These are phyloP conservation scores for Plotosus lineatus DNA, from an alignment of 2,113 vertebrate genomes.

Conservation along the genomic window DNA sequence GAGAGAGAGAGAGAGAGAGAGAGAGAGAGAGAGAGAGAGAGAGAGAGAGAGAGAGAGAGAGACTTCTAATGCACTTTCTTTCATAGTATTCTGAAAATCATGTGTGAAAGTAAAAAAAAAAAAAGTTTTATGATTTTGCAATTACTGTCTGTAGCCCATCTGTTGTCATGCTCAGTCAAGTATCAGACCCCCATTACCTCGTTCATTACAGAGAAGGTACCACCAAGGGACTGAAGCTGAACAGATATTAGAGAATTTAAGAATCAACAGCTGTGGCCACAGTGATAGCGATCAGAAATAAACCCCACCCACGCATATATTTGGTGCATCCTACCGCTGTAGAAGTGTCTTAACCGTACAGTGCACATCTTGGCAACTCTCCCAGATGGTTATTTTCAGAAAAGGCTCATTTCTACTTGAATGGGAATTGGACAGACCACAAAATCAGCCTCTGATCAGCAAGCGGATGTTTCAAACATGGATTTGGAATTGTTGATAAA, in stretches of 20 bases:
- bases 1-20: not conserved
- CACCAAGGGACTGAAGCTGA: not conserved
- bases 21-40: not conserved
- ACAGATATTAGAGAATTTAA: slow-evolving; percentile 15
- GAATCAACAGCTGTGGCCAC: slow-evolving; percentile 12
- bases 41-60: not conserved
- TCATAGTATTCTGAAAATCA: slow-evolving; percentile 1
- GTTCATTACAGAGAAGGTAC: not conserved
- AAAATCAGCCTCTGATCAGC: not conserved
- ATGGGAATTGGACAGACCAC: not conserved
- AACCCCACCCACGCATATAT: too few relatives aligned
- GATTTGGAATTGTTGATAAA: not conserved
- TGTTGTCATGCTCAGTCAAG: slow-evolving; percentile 6
- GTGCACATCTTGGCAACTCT: not conserved
- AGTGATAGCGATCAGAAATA: not conserved
- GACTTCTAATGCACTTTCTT: not conserved
- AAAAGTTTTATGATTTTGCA: not conserved
- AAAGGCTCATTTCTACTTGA: not conserved
- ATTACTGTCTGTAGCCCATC: not conserved
- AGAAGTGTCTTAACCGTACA: not conserved
- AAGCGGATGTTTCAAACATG: not conserved
- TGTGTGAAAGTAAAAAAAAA: not conserved
- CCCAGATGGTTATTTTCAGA: not conserved
- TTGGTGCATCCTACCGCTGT: not conserved
- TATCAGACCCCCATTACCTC: slow-evolving; percentile 11